Conservation (phyloP, 2,797 vertebrate genomes). For the Octomys mimax region DNA sequence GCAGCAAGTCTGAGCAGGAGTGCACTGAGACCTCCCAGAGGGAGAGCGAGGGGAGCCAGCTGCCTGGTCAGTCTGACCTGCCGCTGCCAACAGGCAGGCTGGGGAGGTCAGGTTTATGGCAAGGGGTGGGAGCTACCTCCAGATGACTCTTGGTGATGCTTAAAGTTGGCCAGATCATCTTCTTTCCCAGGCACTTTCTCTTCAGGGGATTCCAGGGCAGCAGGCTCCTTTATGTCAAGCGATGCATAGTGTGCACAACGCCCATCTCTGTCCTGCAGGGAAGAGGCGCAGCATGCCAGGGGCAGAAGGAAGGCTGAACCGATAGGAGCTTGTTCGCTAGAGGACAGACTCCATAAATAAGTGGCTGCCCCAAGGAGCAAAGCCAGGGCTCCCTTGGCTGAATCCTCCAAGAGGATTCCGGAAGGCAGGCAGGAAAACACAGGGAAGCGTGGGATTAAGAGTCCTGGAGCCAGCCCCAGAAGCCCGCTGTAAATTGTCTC, state of each 20-base stretch:
- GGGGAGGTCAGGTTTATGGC: not conserved
- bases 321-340: not conserved
- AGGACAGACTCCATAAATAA: not conserved
- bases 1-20: not conserved
- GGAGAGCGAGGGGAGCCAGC: not conserved
- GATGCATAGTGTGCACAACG: not conserved
- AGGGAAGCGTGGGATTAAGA: slow-evolving; percentile 1
- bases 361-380: not conserved
- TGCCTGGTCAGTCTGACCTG: not conserved
- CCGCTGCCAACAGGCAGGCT: not conserved
- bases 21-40: not conserved
- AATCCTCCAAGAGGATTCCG: not conserved
- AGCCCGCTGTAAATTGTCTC: slow-evolving; percentile 81
- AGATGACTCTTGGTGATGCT: not conserved
- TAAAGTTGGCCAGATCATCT: not conserved
- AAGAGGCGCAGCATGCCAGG: no score
- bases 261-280: fast-evolving
- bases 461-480: slow-evolving; percentile 75
- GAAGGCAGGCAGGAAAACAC: not conserved
- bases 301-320: not conserved
- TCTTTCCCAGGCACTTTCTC: not conserved
- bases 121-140: not conserved
- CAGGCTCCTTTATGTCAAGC: not conserved
- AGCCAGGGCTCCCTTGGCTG: not conserved
- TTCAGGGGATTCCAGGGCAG: not conserved